Conservation (phyloP, 2,888 invertebrate genomes). For the Eustalomyia histrio region DNA sequence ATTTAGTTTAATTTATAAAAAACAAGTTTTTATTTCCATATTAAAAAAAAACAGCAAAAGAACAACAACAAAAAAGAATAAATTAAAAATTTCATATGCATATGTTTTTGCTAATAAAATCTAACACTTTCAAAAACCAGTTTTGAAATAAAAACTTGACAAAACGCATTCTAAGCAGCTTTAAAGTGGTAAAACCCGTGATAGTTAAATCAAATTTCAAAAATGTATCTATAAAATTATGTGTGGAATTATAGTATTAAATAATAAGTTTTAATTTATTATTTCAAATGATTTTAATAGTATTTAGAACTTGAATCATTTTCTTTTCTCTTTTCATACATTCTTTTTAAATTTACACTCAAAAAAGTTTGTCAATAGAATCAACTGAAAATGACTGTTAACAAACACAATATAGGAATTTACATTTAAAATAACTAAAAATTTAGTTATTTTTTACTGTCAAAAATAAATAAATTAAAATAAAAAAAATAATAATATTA, state of each 20-base stretch:
- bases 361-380: too few relatives aligned
- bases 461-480: too few relatives aligned
- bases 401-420: too few relatives aligned
- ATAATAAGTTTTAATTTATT: background rate
- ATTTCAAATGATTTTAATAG: background rate
- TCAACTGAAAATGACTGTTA: too few relatives aligned
- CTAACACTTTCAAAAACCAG: constrained; percentile 5
- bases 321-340: too few relatives aligned
- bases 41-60: background rate
- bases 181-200: background rate
- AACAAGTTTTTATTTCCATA: constrained; percentile 32
- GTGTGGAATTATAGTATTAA: background rate
- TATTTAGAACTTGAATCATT: background rate
- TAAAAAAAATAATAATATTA: too few relatives aligned
- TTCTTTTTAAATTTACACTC: too few relatives aligned
- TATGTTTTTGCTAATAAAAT: constrained; percentile 3
- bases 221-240: too few relatives aligned
- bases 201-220: background rate
- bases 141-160: background rate
- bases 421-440: too few relatives aligned
- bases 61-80: background rate
- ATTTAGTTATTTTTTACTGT: too few relatives aligned
- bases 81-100: background rate
- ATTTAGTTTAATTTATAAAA: background rate
- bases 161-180: background rate